Evolutionary conservation across 2,888 invertebrate species (phyloP).

Genomic region (Dyspetes luteomarginatus): DNA sequence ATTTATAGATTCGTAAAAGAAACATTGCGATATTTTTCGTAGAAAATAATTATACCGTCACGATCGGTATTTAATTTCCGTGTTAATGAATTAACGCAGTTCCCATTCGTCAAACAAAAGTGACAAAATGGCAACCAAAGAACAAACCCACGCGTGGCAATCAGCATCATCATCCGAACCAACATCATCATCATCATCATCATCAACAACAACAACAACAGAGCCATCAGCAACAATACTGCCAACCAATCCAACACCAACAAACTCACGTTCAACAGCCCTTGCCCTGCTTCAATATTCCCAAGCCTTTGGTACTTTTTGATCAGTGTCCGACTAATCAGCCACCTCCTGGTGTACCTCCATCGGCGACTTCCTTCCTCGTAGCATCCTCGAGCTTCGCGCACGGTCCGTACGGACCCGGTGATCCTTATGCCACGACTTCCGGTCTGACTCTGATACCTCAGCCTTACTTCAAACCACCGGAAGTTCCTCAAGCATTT

Average conservation of each 20-base stretch:
- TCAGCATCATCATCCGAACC: constrained; percentile 70
- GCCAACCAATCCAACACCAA: constrained; percentile 57
- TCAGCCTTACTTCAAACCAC: constrained; percentile 76
- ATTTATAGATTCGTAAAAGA: too few species aligned
- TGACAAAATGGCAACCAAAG: constrained; percentile 75
- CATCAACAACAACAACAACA: too few species aligned
- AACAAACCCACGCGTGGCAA: constrained; percentile 71
- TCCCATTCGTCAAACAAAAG: constrained; percentile 70
- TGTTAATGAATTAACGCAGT: constrained; percentile 20
- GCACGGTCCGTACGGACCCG: constrained; percentile 70
- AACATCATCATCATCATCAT: constrained; percentile 69
- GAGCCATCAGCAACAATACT: constrained; percentile 68
- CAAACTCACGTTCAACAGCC: constrained; percentile 56
- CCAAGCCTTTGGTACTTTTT: constrained; percentile 74
- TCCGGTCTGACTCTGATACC: constrained; percentile 73
- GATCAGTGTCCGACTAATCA: constrained; percentile 72
- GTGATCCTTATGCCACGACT: constrained; percentile 73
- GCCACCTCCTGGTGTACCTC: constrained; percentile 59
- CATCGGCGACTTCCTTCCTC: constrained; percentile 71
- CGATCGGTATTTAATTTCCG: neutral
- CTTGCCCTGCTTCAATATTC: constrained; percentile 71
- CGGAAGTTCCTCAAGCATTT: constrained; percentile 73
- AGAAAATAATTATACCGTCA: neutral
- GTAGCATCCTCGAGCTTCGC: constrained; percentile 75
- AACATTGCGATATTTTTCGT: too few species aligned